phyloP scores from a whole-genome alignment of 2,797 vertebrate species.

The Anomalospiza imberbis region DNA sequence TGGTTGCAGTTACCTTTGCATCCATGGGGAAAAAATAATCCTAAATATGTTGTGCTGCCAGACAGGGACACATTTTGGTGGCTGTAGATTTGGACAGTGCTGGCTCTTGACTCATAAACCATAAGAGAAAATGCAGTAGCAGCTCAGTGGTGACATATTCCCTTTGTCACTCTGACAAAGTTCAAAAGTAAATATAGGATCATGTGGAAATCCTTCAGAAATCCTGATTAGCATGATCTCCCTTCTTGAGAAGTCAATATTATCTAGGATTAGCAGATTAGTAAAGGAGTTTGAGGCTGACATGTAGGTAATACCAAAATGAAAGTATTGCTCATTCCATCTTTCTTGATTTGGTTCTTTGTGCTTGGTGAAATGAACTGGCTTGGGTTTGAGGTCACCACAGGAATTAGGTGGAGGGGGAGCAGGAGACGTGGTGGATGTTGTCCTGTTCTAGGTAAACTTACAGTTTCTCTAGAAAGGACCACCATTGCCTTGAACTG shows the following conservation, averaged over 20 bases:
- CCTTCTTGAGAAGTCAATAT: not conserved
- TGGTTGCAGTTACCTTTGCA: not conserved
- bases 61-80: not conserved
- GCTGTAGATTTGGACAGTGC: not conserved
- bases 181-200: slow-evolving; percentile 11
- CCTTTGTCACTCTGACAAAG: not conserved
- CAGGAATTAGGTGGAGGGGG: not conserved
- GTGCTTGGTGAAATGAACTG: not conserved
- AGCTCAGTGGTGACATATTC: not conserved
- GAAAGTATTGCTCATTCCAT: not conserved
- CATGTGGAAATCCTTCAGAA: slow-evolving; percentile 19
- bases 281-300: not conserved
- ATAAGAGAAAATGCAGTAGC: not conserved
- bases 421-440: not conserved
- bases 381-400: not conserved
- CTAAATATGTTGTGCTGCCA: not conserved
- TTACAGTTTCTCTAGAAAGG: not conserved
- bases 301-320: not conserved
- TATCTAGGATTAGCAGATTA: slow-evolving; percentile 29
- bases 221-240: slow-evolving; percentile 44
- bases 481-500: not conserved
- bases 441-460: not conserved
- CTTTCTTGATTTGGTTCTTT: not conserved
- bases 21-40: not conserved
- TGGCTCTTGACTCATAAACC: not conserved